phyloP scores from a whole-genome alignment of 2,113 vertebrate species.

The Suncus etruscus region DNA sequence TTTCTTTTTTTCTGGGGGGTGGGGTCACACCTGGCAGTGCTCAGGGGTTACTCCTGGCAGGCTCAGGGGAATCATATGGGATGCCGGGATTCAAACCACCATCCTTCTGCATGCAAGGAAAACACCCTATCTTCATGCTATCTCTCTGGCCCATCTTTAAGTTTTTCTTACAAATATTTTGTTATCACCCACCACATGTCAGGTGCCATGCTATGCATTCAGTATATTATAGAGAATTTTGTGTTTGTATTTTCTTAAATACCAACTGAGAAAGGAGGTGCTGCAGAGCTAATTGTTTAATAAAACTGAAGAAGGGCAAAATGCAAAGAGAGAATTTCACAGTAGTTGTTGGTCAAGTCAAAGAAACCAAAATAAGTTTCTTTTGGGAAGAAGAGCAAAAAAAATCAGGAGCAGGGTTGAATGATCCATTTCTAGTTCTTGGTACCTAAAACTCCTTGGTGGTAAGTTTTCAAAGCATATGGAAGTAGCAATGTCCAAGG shows the following conservation, averaged over 20 bases:
- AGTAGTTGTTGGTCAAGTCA: neutral
- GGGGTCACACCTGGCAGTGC: too few species aligned
- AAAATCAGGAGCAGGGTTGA: neutral
- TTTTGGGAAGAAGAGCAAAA: neutral
- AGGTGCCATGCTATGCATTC: neutral
- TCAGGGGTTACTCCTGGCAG: too few species aligned
- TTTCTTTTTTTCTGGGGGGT: too few species aligned
- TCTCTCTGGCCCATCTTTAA: neutral
- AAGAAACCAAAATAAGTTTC: neutral
- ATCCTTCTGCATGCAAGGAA: too few species aligned
- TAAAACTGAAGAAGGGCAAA: neutral
- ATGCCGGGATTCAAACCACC: too few species aligned
- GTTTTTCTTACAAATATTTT: slow-evolving; percentile 34
- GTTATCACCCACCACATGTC: neutral
- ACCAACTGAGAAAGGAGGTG: neutral
- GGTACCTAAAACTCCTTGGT: neutral
- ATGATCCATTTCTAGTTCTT: neutral
- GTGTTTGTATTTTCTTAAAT: neutral
- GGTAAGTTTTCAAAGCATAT: neutral
- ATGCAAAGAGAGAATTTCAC: neutral
- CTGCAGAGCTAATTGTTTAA: neutral
- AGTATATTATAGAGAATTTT: neutral
- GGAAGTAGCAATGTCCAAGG: neutral
- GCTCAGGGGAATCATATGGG: too few species aligned
- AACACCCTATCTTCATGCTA: too few species aligned